Evolutionary conservation across 2,888 invertebrate species (phyloP).

Genomic region (Thecophora atra): DNA sequence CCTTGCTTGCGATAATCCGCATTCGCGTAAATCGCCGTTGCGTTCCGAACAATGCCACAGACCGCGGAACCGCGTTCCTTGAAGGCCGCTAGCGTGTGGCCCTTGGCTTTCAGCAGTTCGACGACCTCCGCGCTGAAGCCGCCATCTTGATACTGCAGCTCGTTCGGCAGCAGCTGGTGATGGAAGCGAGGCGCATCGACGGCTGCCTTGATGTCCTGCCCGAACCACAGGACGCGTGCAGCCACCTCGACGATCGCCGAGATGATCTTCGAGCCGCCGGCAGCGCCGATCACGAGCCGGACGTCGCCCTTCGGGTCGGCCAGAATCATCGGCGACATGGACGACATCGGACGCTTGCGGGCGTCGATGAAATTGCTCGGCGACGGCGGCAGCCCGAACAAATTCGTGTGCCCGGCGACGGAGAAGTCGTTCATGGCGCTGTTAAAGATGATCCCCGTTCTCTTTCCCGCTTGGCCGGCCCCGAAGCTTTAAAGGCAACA

Average conservation of each 20-base stretch:
- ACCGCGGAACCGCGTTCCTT: conserved; percentile 72
- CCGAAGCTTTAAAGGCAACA: conserved; percentile 74
- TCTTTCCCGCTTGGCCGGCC: conserved; percentile 77
- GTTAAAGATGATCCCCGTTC: conserved; percentile 91
- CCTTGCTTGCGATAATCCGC: conserved; percentile 86
- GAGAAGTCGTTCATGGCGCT: conserved; percentile 97
- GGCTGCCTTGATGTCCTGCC: conserved; percentile 73
- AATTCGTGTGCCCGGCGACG: conserved; percentile 75
- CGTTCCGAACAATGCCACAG: conserved; percentile 75
- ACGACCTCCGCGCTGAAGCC: conserved; percentile 68
- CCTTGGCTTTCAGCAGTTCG: conserved; percentile 73
- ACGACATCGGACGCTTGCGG: conserved; percentile 86
- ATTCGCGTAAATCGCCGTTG: conserved; percentile 77
- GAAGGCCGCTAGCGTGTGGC: conserved; percentile 73
- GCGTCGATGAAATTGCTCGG: conserved; percentile 83
- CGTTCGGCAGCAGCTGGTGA: conserved; percentile 85
- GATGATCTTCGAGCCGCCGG: conserved; percentile 90
- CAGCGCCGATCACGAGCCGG: conserved; percentile 78
- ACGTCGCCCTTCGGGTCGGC: conserved; percentile 73
- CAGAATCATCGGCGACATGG: conserved; percentile 88
- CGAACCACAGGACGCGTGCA: conserved; percentile 73
- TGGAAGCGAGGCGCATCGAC: conserved; percentile 81
- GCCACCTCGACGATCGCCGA: conserved; percentile 77
- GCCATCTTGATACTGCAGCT: conserved; percentile 75
- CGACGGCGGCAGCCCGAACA: conserved; percentile 79